Evolutionary conservation across 2,888 invertebrate genomes (phyloP).

Genomic region (Cartodere bifasciata): DNA sequence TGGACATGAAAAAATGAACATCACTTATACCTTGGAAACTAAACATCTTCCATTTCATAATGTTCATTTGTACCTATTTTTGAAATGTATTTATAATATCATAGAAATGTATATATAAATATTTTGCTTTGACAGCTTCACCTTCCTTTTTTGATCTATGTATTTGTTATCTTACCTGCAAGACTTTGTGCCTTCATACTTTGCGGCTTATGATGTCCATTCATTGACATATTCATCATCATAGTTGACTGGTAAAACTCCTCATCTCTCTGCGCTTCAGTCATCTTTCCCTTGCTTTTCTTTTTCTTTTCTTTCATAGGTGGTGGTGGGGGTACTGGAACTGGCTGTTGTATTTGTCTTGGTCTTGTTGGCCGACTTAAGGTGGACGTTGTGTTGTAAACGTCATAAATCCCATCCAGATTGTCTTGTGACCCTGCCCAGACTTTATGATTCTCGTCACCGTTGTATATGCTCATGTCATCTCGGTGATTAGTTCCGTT

Average conservation of each 20-base stretch:
- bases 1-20: too few species aligned
- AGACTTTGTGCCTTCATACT: slow-evolving; percentile 25
- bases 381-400: slow-evolving; percentile 44
- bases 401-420: slow-evolving; percentile 59
- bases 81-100: too few species aligned
- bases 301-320: slow-evolving; percentile 52
- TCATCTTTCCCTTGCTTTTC: slow-evolving; percentile 43
- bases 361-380: slow-evolving; percentile 58
- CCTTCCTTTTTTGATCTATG: too few species aligned
- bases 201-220: too few species aligned
- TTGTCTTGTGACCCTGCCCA: slow-evolving; percentile 77
- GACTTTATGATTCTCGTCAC: slow-evolving; percentile 85
- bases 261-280: slow-evolving; percentile 42
- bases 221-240: slow-evolving; percentile 42
- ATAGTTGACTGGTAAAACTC: slow-evolving; percentile 39
- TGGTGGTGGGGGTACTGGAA: slow-evolving; percentile 70
- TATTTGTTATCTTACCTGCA: slow-evolving; percentile 15
- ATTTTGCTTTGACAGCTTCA: too few species aligned
- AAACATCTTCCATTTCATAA: too few species aligned
- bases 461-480: slow-evolving; percentile 74
- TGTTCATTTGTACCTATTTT: too few species aligned
- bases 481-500: slow-evolving; percentile 62
- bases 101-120: too few species aligned
- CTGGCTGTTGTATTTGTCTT: slow-evolving; percentile 66
- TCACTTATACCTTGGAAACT: too few species aligned